phyloP scores from a whole-genome alignment of 2,888 invertebrate genomes.

The Brachylomia viminalis region DNA sequence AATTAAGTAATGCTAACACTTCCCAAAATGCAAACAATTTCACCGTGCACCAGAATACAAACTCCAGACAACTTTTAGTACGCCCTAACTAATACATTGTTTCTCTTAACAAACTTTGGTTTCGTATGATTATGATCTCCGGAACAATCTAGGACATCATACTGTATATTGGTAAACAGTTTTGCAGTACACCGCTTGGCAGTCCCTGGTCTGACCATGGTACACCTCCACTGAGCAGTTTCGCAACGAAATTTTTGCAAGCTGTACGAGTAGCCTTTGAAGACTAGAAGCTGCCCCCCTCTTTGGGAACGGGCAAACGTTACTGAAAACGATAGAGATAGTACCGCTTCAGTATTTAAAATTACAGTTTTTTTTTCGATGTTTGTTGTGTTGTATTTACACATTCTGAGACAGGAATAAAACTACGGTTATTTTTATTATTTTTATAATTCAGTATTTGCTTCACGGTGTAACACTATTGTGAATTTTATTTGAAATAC shows the following conservation, averaged over 20 bases:
- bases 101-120: constrained; percentile 73
- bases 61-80: constrained; percentile 59
- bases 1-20: neutral
- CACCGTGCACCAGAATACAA: neutral
- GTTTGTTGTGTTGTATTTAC: neutral
- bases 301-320: constrained; percentile 78
- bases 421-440: neutral
- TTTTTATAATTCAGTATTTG: neutral
- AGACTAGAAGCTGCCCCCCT: constrained; percentile 77
- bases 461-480: neutral
- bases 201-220: constrained; percentile 78
- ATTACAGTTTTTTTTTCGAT: neutral
- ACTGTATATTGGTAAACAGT: constrained; percentile 70
- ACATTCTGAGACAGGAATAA: constrained; percentile 9
- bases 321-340: constrained; percentile 73
- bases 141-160: constrained; percentile 68
- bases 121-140: constrained; percentile 75
- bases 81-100: constrained; percentile 67
- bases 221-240: constrained; percentile 77
- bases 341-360: constrained; percentile 34
- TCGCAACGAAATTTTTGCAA: constrained; percentile 64
- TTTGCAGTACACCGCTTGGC: constrained; percentile 77
- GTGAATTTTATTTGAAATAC: neutral
- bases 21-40: neutral
- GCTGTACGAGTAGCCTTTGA: constrained; percentile 76